Percentiles rank a stretch among this genome's conserved stretches.
phyloP scores from a whole-genome alignment of 2,797 vertebrate species.

The Rhinatrema bivittatum region DNA sequence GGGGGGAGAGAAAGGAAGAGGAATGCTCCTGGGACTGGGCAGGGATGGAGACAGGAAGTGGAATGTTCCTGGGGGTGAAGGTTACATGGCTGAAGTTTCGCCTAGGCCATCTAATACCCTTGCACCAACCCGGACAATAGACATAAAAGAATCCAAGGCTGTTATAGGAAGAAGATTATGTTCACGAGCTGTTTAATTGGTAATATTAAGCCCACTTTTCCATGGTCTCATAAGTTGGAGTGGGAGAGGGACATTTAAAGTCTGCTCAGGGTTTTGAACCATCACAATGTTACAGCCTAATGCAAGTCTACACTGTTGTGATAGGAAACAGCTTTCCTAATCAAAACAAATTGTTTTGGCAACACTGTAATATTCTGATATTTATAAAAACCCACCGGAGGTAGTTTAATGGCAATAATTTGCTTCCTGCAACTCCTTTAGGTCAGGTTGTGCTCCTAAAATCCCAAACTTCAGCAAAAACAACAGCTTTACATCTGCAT shows the following conservation, averaged over 20 bases:
- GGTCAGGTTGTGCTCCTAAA: conserved; percentile 31
- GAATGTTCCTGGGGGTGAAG: too few relatives aligned
- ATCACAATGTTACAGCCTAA: conserved; percentile 33
- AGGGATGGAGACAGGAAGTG: too few relatives aligned
- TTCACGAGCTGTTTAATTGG: too few relatives aligned
- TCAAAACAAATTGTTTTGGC: conserved; percentile 48
- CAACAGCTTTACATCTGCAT: conserved; percentile 17
- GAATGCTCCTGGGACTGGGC: too few relatives aligned
- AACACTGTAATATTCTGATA: conserved; percentile 34
- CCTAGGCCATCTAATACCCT: too few relatives aligned
- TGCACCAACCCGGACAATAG: too few relatives aligned
- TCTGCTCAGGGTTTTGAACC: conserved; percentile 30
- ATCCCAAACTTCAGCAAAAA: conserved; percentile 25
- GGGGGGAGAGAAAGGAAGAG: too few relatives aligned
- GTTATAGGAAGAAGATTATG: too few relatives aligned
- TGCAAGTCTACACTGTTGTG: conserved; percentile 29
- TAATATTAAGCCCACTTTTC: too few relatives aligned
- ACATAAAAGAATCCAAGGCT: too few relatives aligned
- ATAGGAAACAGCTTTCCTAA: conserved; percentile 50
- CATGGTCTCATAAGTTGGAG: conserved; percentile 14
- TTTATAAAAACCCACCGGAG: conserved; percentile 41
- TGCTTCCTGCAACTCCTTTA: conserved; percentile 31
- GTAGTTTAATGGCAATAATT: conserved; percentile 49
- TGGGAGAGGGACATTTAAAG: conserved; percentile 12
- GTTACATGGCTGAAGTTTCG: too few relatives aligned